Evolutionary conservation across 23 tunicate species (phyloP).

Genomic region (Ascidia mentula): DNA sequence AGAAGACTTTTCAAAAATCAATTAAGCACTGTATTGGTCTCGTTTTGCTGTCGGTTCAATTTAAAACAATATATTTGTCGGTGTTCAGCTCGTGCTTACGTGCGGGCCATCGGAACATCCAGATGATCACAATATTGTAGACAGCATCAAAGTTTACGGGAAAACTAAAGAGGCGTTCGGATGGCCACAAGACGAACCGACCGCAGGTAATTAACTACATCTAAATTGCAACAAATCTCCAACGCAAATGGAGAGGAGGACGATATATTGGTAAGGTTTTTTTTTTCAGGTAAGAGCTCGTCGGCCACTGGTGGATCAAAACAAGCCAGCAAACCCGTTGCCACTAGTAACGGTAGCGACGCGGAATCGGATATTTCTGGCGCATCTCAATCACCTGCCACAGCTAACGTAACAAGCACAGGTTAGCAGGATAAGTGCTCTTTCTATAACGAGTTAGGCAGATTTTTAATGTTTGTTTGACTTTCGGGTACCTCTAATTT

Average conservation of each 20-base stretch:
- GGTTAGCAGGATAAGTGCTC: no score
- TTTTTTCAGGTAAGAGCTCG: not conserved
- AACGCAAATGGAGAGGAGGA: not conserved
- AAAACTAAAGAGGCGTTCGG: conserved; percentile 84
- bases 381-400: not conserved
- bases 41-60: no score
- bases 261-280: not conserved
- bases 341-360: conserved; percentile 19
- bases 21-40: no score
- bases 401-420: not conserved
- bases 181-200: conserved; percentile 56
- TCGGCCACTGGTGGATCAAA: not conserved
- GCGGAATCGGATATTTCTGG: conserved; percentile 56
- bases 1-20: no score
- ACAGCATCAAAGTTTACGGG: conserved; percentile 81
- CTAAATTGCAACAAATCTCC: not conserved
- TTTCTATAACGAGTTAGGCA: no score
- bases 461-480: no score
- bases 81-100: conserved; percentile 34
- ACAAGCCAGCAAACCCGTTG: not conserved
- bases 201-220: conserved; percentile 9
- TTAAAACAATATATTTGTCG: no score
- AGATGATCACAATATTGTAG: conserved; percentile 62
- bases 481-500: no score
- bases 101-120: conserved; percentile 74